Evolutionary conservation across 1,140 invertebrate genomes (phyloP).

Genomic region (Rhopalosiphum maidis): DNA sequence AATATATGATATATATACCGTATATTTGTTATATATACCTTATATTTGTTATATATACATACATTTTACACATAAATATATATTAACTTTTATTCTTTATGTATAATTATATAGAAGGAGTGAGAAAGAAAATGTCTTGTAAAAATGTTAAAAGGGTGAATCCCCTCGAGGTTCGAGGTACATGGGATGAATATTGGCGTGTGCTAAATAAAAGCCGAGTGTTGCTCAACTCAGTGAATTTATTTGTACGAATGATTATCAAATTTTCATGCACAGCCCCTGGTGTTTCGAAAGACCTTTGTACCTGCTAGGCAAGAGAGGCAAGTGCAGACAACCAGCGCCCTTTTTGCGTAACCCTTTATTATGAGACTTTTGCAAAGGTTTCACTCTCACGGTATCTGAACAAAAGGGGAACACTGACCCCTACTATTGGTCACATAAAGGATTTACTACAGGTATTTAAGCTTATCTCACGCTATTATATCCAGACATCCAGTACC

Average conservation of each 20-base stretch:
- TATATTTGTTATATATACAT: slow-evolving; percentile 4
- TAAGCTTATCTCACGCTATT: slow-evolving; percentile 46
- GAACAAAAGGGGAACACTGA: slow-evolving; percentile 30
- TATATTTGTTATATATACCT: neutral
- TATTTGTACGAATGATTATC: slow-evolving; percentile 44
- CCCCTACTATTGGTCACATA: slow-evolving; percentile 33
- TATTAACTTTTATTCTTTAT: slow-evolving; percentile 2
- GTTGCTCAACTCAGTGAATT: slow-evolving; percentile 42
- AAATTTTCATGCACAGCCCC: slow-evolving; percentile 32
- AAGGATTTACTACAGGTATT: slow-evolving; percentile 28
- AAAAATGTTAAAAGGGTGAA: slow-evolving; percentile 43
- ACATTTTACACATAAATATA: neutral
- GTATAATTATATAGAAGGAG: neutral
- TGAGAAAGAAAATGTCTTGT: slow-evolving; percentile 39
- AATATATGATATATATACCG: neutral
- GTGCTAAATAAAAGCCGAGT: slow-evolving; percentile 44
- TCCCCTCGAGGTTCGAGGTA: slow-evolving; percentile 6
- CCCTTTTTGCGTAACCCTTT: slow-evolving; percentile 51
- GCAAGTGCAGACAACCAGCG: slow-evolving; percentile 44
- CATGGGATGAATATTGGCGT: slow-evolving; percentile 46
- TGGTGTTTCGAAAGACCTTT: slow-evolving; percentile 41
- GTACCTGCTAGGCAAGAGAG: slow-evolving; percentile 48
- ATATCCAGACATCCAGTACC: slow-evolving; percentile 13
- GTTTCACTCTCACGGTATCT: slow-evolving; percentile 50
- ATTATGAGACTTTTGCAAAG: slow-evolving; percentile 56